Base-by-base conservation (phyloP, 2,113 vertebrate species). In the Bolborhynchus lineola region DNA sequence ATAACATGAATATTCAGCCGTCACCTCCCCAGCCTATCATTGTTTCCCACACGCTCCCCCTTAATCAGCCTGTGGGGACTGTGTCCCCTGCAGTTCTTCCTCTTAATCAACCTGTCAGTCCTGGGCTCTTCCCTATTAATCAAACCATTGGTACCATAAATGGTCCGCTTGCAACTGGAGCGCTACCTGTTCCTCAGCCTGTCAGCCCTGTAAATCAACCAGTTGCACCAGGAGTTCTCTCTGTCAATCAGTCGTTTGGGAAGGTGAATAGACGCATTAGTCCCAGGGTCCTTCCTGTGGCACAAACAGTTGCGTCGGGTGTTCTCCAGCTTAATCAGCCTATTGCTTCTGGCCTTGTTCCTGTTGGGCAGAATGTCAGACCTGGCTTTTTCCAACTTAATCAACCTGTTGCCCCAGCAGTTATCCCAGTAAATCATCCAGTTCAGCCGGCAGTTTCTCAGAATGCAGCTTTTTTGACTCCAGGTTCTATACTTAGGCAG, bases 401-500 rank as follows among this genome's bases (percentile, higher is more conserved):
- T 65, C 98, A 98, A 2, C 86, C 98, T 16, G 95, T 98, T 71
- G 86, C 97, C 23, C 95, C 98, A 20, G 97, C 95, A 6, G 95
- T 97, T 10, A 93, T 99, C 70, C 98, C 98, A 5, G 70, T 98
- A 41, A 98, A 92, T 57, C 98, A 98, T 71, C 76, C 97, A 1
- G 84, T 94, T 26, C 97, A 95, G 11, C 91, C 98, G 1, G 91
- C 97, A 0, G 70, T 96, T n/a, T 95, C 98, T 7, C 98, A 98
- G 35, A 98, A 97, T 9, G 62, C 99, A 6, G 82, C 99, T 52
- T 98, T 99, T 97, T 92, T 99, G 63, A 98, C 99, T 0, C 97
- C 99, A 1, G 98, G 99, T 81, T 99, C 99, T 42, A 96, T 99
- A 46, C 96, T 99, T 16, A 97, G 98, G 93, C 99, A 99, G 83